These are phyloP conservation scores for Pantherophis guttatus DNA, from an alignment of 2,113 vertebrate genomes.

Conservation along the genomic window DNA sequence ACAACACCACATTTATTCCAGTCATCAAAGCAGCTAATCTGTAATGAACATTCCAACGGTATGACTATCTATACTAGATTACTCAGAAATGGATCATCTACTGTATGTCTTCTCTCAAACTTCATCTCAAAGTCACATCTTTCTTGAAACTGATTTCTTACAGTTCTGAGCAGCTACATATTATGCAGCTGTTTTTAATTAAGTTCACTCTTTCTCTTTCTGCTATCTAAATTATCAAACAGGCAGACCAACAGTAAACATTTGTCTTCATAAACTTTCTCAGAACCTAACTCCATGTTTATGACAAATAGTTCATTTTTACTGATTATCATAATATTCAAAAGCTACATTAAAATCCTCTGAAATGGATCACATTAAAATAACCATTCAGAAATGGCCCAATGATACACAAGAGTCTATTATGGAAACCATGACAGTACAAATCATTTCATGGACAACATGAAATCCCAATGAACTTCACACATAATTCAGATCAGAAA, in stretches of 20 bases:
- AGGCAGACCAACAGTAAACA: neutral
- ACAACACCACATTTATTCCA: conserved; percentile 31
- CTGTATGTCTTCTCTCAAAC: neutral
- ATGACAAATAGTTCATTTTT: conserved; percentile 1
- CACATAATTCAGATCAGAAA: conserved; percentile 36
- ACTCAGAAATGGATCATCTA: neutral
- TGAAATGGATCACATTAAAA: conserved; percentile 41
- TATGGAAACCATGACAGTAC: conserved; percentile 47
- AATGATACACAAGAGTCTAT: conserved; percentile 29
- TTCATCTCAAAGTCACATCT: neutral
- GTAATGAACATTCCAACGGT: neutral
- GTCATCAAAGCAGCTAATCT: conserved; percentile 9
- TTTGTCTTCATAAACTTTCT: neutral
- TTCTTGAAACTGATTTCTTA: neutral
- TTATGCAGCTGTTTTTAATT: neutral
- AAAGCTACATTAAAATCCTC: conserved; percentile 34
- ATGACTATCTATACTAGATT: neutral
- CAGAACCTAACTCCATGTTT: neutral
- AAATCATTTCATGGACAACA: conserved; percentile 46
- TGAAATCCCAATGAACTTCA: conserved; percentile 16
- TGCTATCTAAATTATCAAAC: neutral
- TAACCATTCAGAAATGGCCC: neutral
- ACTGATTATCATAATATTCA: neutral
- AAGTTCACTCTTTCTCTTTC: neutral
- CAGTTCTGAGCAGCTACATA: neutral